Conservation (phyloP, 2,797 vertebrate species). For the Lepidocolaptes lacrymiger region DNA sequence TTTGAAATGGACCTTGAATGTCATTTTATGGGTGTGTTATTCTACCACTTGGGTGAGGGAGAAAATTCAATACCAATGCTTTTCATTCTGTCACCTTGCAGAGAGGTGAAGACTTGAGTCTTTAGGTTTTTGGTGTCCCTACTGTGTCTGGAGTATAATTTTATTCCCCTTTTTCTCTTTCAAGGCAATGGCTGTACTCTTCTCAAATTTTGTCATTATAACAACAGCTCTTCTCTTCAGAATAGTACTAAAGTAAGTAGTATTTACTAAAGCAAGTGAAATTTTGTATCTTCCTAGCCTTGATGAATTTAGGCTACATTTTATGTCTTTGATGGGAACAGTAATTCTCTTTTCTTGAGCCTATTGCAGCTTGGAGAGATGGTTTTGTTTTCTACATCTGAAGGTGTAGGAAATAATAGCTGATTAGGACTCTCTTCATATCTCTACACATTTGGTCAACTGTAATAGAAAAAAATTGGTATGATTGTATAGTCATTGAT, state of each 20-base stretch:
- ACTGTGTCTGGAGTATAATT: conserved; percentile 48
- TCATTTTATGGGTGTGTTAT: neutral
- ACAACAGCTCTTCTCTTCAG: conserved; percentile 97
- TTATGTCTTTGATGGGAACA: neutral
- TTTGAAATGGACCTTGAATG: neutral
- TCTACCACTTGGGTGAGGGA: neutral
- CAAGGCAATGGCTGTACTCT: conserved; percentile 95
- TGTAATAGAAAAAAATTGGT: neutral
- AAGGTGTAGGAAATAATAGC: neutral
- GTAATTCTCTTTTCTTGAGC: neutral
- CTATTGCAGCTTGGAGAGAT: neutral
- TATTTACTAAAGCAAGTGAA: conserved; percentile 44
- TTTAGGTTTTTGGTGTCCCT: conserved; percentile 5
- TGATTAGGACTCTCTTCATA: neutral
- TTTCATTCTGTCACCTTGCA: neutral
- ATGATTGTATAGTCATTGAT: neutral
- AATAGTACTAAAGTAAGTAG: conserved; percentile 93
- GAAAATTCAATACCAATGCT: neutral
- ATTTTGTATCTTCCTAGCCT: neutral
- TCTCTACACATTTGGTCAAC: neutral
- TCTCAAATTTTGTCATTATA: conserved; percentile 98
- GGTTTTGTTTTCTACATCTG: neutral
- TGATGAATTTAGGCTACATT: neutral
- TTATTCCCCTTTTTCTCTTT: conserved; percentile 57
- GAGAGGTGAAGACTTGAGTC: neutral